Evolutionary conservation across 2,888 invertebrate genomes (phyloP).

Genomic region (Aquatica leii): DNA sequence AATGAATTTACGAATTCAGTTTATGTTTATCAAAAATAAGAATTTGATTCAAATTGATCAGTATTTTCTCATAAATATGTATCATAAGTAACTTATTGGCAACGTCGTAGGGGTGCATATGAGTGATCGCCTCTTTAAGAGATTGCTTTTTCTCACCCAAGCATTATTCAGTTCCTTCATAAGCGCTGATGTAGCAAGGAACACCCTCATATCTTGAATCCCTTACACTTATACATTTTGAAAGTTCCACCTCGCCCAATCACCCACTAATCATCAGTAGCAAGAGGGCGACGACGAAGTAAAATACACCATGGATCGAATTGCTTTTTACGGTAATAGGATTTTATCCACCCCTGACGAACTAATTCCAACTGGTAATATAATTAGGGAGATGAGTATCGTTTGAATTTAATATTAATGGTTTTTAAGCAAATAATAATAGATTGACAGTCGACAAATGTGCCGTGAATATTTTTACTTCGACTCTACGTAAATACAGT

Average conservation of each 20-base stretch:
- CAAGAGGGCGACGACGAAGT: slow-evolving; percentile 45
- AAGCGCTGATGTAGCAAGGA: slow-evolving; percentile 53
- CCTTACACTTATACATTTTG: slow-evolving; percentile 34
- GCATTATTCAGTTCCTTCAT: slow-evolving; percentile 55
- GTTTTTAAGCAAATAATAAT: slow-evolving; percentile 31
- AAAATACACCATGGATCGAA: slow-evolving; percentile 49
- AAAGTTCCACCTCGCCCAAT: slow-evolving; percentile 37
- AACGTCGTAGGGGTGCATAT: slow-evolving; percentile 43
- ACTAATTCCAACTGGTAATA: slow-evolving; percentile 48
- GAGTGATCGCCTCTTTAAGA: slow-evolving; percentile 57
- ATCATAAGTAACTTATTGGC: slow-evolving; percentile 35
- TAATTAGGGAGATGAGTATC: slow-evolving; percentile 42
- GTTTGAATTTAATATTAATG: slow-evolving; percentile 26
- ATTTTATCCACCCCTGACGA: slow-evolving; percentile 46
- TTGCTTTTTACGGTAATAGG: slow-evolving; percentile 52
- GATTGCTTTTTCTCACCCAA: slow-evolving; percentile 54
- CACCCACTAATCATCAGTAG: slow-evolving; percentile 51
- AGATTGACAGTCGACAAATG: slow-evolving; percentile 25
- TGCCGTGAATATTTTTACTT: slow-evolving; percentile 29
- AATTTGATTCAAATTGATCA: slow-evolving; percentile 28
- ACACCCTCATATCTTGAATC: slow-evolving; percentile 39
- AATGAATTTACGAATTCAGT: too few species aligned
- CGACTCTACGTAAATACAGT: slow-evolving; percentile 19
- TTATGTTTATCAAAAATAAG: background rate
- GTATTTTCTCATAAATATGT: slow-evolving; percentile 40